Base-by-base conservation (phyloP, 2,113 vertebrate species). In the Phycodurus eques region DNA sequence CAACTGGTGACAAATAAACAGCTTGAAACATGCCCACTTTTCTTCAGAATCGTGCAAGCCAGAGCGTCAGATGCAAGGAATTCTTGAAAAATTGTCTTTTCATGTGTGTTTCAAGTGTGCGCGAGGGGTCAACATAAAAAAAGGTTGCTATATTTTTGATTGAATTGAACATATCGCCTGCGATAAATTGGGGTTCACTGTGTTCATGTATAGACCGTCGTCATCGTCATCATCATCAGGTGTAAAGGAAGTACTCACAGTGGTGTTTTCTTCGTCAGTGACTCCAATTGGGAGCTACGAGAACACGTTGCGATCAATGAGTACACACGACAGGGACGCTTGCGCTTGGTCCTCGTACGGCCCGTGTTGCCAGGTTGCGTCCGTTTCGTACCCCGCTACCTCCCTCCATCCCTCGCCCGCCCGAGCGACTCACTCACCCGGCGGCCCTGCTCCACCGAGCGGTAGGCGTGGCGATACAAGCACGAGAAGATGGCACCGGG, bases 401-500 rank as follows among this genome's bases (percentile, higher is more conserved):
- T 5, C 19, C 8, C 5, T 19, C 42, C 39, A 8, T 5, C 9
- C 39, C 20, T 17, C 19, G 19, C 9, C 43, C 8, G 35, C 12
- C 43, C 11, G 0, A 39, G 39, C 12, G 8, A 49, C 2, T 33
- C 2, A 46, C 94, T 84, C 82, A 99, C 96, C 94, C 97, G 90
- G 61, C 96, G 91, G 0, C 95, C 95, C 64, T 98, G 97, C 71
- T 96, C 95, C 88, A 97, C 95, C 0, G 97, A 96, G 42, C 96
- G 96, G 87, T 98, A 98, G 0, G 97, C 96, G 0, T 98, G 97
- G 39, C 97, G 92, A 75, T 98, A 98, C 44, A 98, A 83, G 80
- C 97, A 98, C 82, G 97, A 98, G 87, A 98, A 98, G 6, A 98
- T 91, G 17, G 97, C 95, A 11, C 96, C 96, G 0, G 95, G 91